Evolutionary conservation across 2,113 vertebrate species (phyloP), one percentile per base, ranked within the genome.

Genomic region (Microcebus lehilahytsara): DNA sequence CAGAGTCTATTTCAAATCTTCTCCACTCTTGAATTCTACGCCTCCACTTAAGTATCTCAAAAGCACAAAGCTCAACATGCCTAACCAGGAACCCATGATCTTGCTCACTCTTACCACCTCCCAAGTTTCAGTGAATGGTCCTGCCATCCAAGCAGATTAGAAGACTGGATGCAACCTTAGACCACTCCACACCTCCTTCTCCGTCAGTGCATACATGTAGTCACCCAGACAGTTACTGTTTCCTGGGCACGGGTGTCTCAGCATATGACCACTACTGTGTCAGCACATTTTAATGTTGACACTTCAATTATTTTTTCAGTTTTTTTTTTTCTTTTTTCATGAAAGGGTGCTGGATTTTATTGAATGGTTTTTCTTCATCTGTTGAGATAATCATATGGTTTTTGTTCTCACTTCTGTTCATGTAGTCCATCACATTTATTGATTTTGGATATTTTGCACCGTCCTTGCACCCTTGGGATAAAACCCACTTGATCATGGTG

Each of bases 221-320:
- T 42, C 34, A 8, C 23, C 30, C 49, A 37, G 37, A 27, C 27
- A 1, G 19, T 53, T 30, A 23, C 9, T 10, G 8, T 40, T 46
- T 77, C 23, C 42, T 42, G 66, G 30, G 84, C 37, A 6, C 23
- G 25, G n/a, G 1, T 19, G 60, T 85, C n/a, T 84, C 49, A 3
- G n/a, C 22, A 0, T 22, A 0, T 9, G 69, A 4, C 49, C 30
- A 1, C 23, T 14, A 17, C 11, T 40, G 22, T 23, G 37, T 67
- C 46, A 46, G 17, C 46, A 42, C 1, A 46, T 32, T 23, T 84
- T 46, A 37, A 6, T 4, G 2, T 69, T 6, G 16, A 51, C 23
- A 25, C 9, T 19, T 58, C 22, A 22, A 58, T 58, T 58, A 58
- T 58, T 58, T 58, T 58, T 58, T 58, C 56, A 22, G 56, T 6